These are phyloP conservation scores for Microctonus aethiopoides DNA, from an alignment of 2,888 invertebrate genomes.

Conservation along the genomic window DNA sequence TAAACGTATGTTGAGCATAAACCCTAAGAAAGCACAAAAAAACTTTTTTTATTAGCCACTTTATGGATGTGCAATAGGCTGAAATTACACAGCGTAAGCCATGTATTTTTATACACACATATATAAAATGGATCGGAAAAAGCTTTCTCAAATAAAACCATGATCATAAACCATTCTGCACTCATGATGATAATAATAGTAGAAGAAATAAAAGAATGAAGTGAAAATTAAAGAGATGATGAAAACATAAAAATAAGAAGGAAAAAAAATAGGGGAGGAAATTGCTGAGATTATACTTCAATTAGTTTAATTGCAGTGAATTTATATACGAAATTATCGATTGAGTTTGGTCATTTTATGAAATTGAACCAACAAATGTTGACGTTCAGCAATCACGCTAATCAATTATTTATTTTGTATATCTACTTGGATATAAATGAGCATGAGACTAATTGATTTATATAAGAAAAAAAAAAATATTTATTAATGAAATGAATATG, in stretches of 20 bases:
- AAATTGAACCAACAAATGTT: not conserved
- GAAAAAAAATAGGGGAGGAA: not conserved
- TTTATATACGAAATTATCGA: not conserved
- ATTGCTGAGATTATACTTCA: not conserved
- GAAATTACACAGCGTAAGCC: not conserved
- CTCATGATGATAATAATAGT: no score
- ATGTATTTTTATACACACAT: not conserved
- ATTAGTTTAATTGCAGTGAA: no score
- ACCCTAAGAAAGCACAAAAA: conserved; percentile 18
- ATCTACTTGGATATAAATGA: not conserved
- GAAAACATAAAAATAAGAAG: not conserved
- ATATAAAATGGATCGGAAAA: not conserved
- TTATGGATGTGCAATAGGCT: conserved; percentile 7
- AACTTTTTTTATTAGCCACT: not conserved
- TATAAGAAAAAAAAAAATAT: not conserved
- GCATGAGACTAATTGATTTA: not conserved
- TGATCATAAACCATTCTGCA: conserved; percentile 4
- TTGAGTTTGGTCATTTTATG: not conserved
- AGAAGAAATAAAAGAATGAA: no score
- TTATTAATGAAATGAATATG: no score
- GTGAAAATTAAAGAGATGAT: not conserved
- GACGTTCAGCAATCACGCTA: not conserved
- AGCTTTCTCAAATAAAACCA: not conserved
- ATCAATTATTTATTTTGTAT: not conserved
- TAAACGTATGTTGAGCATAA: conserved; percentile 24